phyloP scores from a whole-genome alignment of 1,140 invertebrate genomes.

The Trachymyrmex cornetzi region DNA sequence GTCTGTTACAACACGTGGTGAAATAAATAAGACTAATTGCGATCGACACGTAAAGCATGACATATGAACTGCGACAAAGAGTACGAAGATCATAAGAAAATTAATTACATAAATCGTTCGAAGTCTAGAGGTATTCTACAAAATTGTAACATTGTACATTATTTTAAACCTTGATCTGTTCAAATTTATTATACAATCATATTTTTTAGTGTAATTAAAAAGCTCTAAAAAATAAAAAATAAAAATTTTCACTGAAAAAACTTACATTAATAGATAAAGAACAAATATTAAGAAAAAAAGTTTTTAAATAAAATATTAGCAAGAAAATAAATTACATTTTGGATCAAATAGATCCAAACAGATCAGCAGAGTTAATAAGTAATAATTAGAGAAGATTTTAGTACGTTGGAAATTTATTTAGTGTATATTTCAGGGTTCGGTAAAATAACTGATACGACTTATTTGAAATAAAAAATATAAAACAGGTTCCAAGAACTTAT shows the following conservation, averaged over 20 bases:
- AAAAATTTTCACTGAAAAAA: too few species aligned
- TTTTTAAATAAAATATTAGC: too few species aligned
- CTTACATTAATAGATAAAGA: too few species aligned
- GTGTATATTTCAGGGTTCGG: not conserved
- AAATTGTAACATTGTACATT: not conserved
- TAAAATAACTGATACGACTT: too few species aligned
- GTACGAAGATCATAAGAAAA: not conserved
- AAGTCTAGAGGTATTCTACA: not conserved
- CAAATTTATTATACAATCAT: too few species aligned
- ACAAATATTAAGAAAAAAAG: too few species aligned
- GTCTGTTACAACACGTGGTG: not conserved
- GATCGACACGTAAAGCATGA: constrained; percentile 65
- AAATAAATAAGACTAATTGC: constrained; percentile 75
- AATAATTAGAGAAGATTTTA: not conserved
- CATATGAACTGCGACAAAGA: constrained; percentile 46
- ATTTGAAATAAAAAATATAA: too few species aligned
- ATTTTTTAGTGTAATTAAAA: too few species aligned
- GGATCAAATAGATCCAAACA: too few species aligned
- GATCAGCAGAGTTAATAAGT: not conserved
- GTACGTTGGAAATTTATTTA: not conserved
- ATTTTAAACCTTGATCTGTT: not conserved
- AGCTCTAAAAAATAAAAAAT: too few species aligned
- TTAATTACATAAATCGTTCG: not conserved
- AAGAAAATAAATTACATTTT: too few species aligned
- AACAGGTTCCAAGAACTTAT: too few species aligned